These are phyloP conservation scores for Oenanthe melanoleuca DNA, from an alignment of 2,113 vertebrate genomes.

Conservation along the genomic window DNA sequence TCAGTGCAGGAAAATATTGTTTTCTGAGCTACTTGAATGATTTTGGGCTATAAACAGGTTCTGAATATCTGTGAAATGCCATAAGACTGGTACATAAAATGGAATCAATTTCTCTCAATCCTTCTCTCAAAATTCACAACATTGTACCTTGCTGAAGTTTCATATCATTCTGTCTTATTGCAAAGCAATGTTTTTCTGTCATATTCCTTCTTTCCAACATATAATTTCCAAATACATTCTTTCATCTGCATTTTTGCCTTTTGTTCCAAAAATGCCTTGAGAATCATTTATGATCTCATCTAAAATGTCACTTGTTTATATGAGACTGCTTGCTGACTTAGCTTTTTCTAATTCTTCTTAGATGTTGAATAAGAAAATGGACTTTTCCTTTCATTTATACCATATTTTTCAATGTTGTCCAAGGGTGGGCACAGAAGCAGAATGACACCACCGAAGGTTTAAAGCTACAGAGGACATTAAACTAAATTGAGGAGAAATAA, in stretches of 20 bases:
- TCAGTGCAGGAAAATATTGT: not conserved
- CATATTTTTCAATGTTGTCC: not conserved
- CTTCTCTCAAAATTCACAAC: not conserved
- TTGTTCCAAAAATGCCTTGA: not conserved
- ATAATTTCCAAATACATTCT: not conserved
- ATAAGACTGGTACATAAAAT: not conserved
- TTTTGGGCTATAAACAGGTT: not conserved
- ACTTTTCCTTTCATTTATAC: not conserved
- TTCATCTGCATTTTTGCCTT: not conserved
- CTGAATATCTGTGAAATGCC: not conserved
- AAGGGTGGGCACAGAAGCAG: not conserved
- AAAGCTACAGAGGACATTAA: not conserved
- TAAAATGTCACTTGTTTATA: not conserved
- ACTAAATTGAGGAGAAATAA: not conserved
- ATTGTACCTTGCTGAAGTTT: not conserved
- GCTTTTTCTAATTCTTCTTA: constrained; percentile 32
- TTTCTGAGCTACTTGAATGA: not conserved
- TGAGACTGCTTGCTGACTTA: not conserved
- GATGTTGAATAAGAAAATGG: not conserved
- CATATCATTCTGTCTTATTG: not conserved
- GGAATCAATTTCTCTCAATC: not conserved
- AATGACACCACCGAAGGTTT: not conserved
- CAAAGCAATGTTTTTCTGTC: not conserved
- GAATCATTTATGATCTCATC: not conserved
- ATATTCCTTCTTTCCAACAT: not conserved